phyloP scores from a whole-genome alignment of 1,140 invertebrate species.

The Gyrodactylus salaris region DNA sequence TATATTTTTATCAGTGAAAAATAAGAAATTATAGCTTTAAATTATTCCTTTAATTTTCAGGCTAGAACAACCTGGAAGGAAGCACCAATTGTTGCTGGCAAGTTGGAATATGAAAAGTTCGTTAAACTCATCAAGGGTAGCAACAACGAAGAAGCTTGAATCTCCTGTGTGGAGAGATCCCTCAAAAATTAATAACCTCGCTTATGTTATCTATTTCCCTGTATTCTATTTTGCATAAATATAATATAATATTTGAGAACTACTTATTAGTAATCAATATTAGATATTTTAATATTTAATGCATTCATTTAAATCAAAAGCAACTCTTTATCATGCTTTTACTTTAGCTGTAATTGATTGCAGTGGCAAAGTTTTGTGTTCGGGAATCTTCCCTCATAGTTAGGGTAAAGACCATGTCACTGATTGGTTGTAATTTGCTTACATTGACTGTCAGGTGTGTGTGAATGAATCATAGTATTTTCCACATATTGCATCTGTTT shows the following conservation, averaged over 20 bases:
- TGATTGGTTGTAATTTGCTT: too few relatives aligned
- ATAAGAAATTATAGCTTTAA: not conserved
- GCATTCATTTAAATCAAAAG: not conserved
- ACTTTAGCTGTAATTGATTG: too few relatives aligned
- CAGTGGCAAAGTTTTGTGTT: too few relatives aligned
- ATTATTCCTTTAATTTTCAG: conserved; percentile 18
- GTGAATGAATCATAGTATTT: too few relatives aligned
- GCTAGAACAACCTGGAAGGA: conserved; percentile 10
- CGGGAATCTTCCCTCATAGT: too few relatives aligned
- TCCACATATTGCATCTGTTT: too few relatives aligned
- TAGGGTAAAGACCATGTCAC: too few relatives aligned
- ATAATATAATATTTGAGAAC: not conserved
- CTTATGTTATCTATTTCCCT: not conserved
- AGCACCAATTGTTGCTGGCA: conserved; percentile 22
- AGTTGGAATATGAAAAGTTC: conserved; percentile 54
- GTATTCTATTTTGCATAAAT: not conserved
- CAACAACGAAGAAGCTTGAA: conserved; percentile 12
- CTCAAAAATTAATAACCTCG: too few relatives aligned
- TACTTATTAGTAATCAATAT: not conserved
- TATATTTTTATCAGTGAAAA: conserved; percentile 8
- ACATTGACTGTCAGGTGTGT: too few relatives aligned
- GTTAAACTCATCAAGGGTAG: conserved; percentile 39
- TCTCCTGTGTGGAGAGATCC: too few relatives aligned
- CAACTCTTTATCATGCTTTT: not conserved
- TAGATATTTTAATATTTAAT: not conserved